phyloP scores from a whole-genome alignment of 2,888 invertebrate genomes.

The Cataglyphis cursor region DNA sequence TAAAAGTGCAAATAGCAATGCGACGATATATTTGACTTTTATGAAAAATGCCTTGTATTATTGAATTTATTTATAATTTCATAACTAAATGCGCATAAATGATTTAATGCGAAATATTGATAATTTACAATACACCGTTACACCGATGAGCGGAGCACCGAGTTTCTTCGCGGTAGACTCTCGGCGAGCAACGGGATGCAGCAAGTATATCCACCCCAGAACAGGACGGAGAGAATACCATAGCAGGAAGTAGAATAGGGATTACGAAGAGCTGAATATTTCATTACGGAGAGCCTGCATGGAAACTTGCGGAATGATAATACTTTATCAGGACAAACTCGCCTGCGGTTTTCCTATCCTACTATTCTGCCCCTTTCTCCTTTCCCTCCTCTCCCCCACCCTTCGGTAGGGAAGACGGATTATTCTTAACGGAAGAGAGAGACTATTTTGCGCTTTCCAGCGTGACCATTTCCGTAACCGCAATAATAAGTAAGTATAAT shows the following conservation, averaged over 20 bases:
- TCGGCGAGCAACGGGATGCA: constrained; percentile 23
- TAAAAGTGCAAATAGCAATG: background rate
- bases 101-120: constrained; percentile 36
- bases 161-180: constrained; percentile 34
- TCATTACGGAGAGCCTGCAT: constrained; percentile 74
- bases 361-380: constrained; percentile 41
- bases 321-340: constrained; percentile 71
- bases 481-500: constrained; percentile 48
- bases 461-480: constrained; percentile 28
- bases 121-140: constrained; percentile 24
- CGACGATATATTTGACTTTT: background rate
- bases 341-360: constrained; percentile 55
- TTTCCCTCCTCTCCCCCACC: background rate
- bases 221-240: constrained; percentile 66
- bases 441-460: constrained; percentile 65
- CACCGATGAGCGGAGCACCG: background rate
- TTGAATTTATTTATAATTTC: background rate
- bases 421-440: constrained; percentile 68
- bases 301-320: constrained; percentile 75
- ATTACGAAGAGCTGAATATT: constrained; percentile 76
- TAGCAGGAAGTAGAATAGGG: constrained; percentile 68
- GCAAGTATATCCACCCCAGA: constrained; percentile 59
- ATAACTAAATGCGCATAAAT: constrained; percentile 11
- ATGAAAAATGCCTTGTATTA: constrained; percentile 35
- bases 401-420: constrained; percentile 58